These are phyloP conservation scores for Molorchus minor DNA, from an alignment of 2,888 invertebrate species.

Conservation along the genomic window DNA sequence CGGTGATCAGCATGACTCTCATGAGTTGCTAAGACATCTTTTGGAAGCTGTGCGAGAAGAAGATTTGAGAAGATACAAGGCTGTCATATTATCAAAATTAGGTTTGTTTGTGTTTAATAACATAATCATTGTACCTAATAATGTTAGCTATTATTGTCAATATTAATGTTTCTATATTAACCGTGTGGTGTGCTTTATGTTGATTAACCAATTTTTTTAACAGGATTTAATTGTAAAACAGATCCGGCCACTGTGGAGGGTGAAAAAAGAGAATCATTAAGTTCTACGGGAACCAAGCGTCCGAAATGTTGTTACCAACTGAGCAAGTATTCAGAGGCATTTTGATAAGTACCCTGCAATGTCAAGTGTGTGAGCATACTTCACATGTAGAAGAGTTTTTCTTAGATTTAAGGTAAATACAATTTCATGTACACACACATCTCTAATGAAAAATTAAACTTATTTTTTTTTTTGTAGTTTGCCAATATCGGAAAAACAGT, in stretches of 20 bases:
- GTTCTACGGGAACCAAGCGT: slow-evolving; percentile 84
- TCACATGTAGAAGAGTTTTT: slow-evolving; percentile 92
- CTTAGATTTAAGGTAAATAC: slow-evolving; percentile 76
- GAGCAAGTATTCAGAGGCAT: slow-evolving; percentile 95
- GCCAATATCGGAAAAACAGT: slow-evolving; percentile 82
- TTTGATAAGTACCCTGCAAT: slow-evolving; percentile 87
- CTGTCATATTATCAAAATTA: slow-evolving; percentile 79
- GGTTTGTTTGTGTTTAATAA: slow-evolving; percentile 61
- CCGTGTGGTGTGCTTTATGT: slow-evolving; percentile 12
- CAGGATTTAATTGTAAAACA: slow-evolving; percentile 71
- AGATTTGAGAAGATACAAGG: slow-evolving; percentile 81
- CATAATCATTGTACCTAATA: background rate
- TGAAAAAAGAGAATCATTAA: slow-evolving; percentile 80
- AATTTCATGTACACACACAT: background rate
- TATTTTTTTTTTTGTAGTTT: slow-evolving; percentile 67
- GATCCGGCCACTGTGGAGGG: slow-evolving; percentile 82
- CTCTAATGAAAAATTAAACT: slow-evolving; percentile 2
- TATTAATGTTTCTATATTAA: slow-evolving; percentile 8
- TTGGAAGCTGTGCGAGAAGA: slow-evolving; percentile 86
- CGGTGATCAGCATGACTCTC: slow-evolving; percentile 96
- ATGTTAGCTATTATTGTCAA: background rate
- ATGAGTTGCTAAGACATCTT: slow-evolving; percentile 90
- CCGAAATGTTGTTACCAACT: slow-evolving; percentile 78
- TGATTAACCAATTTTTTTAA: slow-evolving; percentile 19
- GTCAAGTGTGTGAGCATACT: slow-evolving; percentile 87